Percentiles rank a stretch among this genome's conserved stretches.
Evolutionary conservation across 2,797 vertebrate genomes (phyloP).

Genomic region (Paramormyrops hopkinsi): DNA sequence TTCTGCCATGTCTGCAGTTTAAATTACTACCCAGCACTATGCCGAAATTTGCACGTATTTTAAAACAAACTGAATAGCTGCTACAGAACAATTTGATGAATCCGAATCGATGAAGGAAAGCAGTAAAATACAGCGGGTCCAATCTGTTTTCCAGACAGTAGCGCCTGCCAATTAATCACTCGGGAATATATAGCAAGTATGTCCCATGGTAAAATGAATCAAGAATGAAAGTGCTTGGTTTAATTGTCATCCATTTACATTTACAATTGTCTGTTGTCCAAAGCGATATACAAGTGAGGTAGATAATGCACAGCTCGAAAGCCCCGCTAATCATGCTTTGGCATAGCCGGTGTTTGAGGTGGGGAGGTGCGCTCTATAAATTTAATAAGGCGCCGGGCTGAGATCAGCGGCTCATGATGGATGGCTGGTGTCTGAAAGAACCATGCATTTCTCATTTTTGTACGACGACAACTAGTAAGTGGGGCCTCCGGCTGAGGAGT

Average conservation of each 20-base stretch:
- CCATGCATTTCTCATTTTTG: neutral
- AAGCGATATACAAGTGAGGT: neutral
- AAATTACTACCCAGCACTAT: neutral
- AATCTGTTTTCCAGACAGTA: neutral
- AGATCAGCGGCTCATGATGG: neutral
- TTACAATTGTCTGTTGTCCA: neutral
- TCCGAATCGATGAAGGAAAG: neutral
- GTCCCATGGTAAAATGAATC: neutral
- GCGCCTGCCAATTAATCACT: neutral
- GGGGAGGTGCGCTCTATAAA: neutral
- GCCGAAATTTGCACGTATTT: neutral
- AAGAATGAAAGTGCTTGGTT: neutral
- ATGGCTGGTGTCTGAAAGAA: neutral
- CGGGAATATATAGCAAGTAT: neutral
- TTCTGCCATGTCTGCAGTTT: neutral
- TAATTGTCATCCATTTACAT: neutral
- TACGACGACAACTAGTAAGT: neutral
- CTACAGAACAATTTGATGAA: neutral
- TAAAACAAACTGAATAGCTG: neutral
- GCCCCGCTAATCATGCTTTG: neutral
- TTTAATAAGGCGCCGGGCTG: neutral
- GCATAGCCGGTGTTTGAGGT: neutral
- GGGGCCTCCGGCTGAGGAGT: neutral
- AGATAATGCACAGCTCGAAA: neutral
- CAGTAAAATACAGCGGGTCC: neutral